Percentiles rank a stretch among this genome's conserved stretches.
Conservation (phyloP, 2,113 vertebrate genomes). For the Pelusios castaneus region DNA sequence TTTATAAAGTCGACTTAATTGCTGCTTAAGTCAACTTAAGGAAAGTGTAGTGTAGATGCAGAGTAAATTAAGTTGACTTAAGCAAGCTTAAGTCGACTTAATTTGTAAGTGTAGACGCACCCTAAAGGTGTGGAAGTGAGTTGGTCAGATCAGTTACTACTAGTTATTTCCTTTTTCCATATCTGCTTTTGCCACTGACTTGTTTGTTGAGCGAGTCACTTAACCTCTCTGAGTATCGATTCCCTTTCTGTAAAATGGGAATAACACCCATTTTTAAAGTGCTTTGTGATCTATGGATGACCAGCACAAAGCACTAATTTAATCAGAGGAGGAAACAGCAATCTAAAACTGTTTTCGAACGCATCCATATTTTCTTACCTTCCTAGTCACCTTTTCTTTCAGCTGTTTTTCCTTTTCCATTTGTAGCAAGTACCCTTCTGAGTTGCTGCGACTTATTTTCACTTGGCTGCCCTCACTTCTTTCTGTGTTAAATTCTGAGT, state of each 20-base stretch:
- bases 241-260: not conserved
- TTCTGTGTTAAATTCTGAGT: constrained; percentile 13
- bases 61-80: too few species aligned
- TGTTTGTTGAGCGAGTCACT: not conserved
- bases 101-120: too few species aligned
- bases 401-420: constrained; percentile 75
- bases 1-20: too few species aligned
- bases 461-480: not conserved
- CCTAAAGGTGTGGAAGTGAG: not conserved
- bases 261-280: not conserved
- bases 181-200: not conserved
- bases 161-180: not conserved
- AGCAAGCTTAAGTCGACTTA: too few species aligned
- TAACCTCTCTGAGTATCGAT: not conserved
- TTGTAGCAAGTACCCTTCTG: constrained; percentile 78
- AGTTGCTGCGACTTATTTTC: constrained; percentile 64
- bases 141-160: not conserved
- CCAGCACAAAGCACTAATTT: not conserved
- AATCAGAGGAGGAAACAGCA: not conserved
- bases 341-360: not conserved
- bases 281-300: not conserved
- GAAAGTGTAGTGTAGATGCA: too few species aligned
- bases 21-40: too few species aligned
- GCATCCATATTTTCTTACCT: constrained; percentile 73
- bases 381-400: constrained; percentile 63